Conservation (phyloP, 2,888 invertebrate genomes). For the Graphium colonna region DNA sequence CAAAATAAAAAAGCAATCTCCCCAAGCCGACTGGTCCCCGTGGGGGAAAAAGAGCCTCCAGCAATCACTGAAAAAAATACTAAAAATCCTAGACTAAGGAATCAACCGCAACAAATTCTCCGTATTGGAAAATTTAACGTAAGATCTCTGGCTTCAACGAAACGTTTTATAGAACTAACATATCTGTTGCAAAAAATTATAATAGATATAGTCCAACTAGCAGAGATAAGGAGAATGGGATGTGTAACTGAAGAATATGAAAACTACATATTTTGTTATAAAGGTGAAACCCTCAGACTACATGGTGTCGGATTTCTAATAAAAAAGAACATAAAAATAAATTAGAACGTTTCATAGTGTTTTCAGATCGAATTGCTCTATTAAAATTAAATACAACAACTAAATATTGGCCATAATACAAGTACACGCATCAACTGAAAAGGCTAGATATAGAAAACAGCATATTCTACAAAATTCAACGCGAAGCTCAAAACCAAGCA, state of each 20-base stretch:
- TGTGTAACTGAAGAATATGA: too few relatives aligned
- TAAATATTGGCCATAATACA: not conserved
- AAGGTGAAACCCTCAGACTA: too few relatives aligned
- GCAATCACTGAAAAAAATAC: slow-evolving; percentile 2
- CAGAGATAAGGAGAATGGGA: too few relatives aligned
- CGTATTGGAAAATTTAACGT: slow-evolving; percentile 5
- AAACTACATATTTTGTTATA: too few relatives aligned
- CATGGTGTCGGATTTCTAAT: too few relatives aligned
- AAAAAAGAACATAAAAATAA: too few relatives aligned
- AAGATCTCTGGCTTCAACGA: not conserved
- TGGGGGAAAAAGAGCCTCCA: not conserved
- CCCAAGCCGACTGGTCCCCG: not conserved
- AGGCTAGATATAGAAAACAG: too few relatives aligned
- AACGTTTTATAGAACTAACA: slow-evolving; percentile 7
- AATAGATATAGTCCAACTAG: not conserved
- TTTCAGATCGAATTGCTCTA: too few relatives aligned
- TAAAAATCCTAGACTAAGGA: not conserved
- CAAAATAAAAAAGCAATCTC: not conserved
- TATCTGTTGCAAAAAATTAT: not conserved
- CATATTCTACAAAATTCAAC: too few relatives aligned
- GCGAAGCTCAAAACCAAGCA: too few relatives aligned
- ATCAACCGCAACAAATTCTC: slow-evolving; percentile 1
- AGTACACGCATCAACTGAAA: too few relatives aligned
- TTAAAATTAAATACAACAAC: not conserved
- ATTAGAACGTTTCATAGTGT: too few relatives aligned